Conservation (phyloP, 2,113 vertebrate genomes). For the Galemys pyrenaicus region DNA sequence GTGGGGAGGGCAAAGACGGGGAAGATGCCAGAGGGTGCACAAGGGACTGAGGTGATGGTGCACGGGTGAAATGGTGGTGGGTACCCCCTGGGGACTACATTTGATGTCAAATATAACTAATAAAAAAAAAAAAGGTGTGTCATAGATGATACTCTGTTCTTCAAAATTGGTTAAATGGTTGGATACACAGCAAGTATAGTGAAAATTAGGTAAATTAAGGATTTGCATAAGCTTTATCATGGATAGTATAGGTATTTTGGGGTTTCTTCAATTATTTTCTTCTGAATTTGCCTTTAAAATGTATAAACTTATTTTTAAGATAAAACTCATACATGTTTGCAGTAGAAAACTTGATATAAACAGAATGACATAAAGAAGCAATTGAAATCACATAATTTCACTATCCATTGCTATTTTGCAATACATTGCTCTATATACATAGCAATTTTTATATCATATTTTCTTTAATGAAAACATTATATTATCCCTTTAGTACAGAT, state of each 20-base stretch:
- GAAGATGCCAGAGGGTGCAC: too few species aligned
- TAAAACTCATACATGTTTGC: background rate
- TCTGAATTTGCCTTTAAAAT: background rate
- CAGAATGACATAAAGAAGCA: background rate
- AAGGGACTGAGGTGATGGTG: too few species aligned
- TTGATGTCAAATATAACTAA: too few species aligned
- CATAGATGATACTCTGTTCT: background rate
- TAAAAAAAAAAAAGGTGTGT: background rate
- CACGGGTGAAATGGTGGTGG: too few species aligned
- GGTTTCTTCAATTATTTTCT: conserved; percentile 19
- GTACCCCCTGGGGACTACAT: too few species aligned
- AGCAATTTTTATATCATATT: background rate
- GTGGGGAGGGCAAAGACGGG: too few species aligned
- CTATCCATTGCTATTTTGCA: conserved; percentile 7
- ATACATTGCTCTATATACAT: background rate
- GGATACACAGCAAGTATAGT: background rate
- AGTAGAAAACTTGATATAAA: background rate
- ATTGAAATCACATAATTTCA: background rate
- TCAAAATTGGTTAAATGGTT: background rate
- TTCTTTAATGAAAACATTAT: conserved; percentile 27
- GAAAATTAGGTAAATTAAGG: background rate
- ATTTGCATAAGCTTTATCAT: background rate
- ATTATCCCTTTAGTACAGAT: conserved; percentile 8
- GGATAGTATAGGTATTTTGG: background rate
- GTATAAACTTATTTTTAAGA: conserved; percentile 10